Evolutionary conservation across 2,113 vertebrate species (phyloP), one percentile per base, ranked within the genome.

Genomic region (Anser brachyrhynchus): DNA sequence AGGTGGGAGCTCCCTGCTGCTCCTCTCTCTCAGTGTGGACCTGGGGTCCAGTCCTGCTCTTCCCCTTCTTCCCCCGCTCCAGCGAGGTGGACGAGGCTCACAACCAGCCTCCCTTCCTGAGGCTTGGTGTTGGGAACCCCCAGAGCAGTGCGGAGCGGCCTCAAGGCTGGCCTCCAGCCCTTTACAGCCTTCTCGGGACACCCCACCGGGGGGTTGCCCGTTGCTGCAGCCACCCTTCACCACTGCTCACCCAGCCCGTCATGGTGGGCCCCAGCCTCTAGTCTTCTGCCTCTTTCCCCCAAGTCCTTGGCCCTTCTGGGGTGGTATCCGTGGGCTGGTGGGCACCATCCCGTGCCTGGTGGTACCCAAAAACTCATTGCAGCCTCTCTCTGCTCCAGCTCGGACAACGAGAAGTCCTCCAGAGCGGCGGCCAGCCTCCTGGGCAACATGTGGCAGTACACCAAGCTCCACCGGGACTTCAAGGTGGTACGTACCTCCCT

Each of bases 371-470:
- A 85, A 4, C 35, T 87, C 51, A 58, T 7, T 28, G 17, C 4
- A 5, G 23, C 19, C 21, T 44, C 1, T 84, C 37, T 90, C 49
- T 62, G 69, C 58, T 92, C n/a, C 77, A 99, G 99, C 78, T 22
- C 98, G 0, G 98, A 95, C n/a, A 98, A 96, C 1, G 90, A 97
- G 67, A 99, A 98, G 97, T 98, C 98, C 55, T 97, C 98, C 79
- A 97, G 98, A 65, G 99, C 99, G 0, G 99, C 99, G 3, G 93
- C 98, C 73, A 99, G 98, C 67, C 99, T 99, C 64, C 96, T 99
- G 90, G 97, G 95, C 96, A 99, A 99, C 97, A 99, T 99, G 98
- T 99, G 98, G 98, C 98, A 99, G 73, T 99, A 99, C 98, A 99
- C 92, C 97, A 99, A 99, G 95, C 98, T 99, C 64, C 99, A 99